These are phyloP conservation scores for Zelostemma sp. DNA, from an alignment of 1,140 invertebrate species.

Conservation along the genomic window DNA sequence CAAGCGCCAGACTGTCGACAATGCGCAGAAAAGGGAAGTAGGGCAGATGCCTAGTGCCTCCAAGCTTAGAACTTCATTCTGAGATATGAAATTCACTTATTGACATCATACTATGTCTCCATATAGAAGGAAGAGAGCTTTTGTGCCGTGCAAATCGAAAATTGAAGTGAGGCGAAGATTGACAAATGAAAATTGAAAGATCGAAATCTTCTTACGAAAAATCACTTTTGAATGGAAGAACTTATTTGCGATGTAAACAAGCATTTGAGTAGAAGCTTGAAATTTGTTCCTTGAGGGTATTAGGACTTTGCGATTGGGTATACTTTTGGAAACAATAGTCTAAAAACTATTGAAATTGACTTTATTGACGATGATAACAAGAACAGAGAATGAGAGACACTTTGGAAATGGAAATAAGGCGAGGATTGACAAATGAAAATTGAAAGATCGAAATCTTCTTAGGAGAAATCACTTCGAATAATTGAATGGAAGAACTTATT, in stretches of 20 bases:
- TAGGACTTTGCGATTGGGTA: no score
- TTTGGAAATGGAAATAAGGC: conserved; percentile 11
- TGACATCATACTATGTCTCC: conserved; percentile 17
- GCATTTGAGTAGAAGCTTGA: not conserved
- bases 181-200: conserved; percentile 49
- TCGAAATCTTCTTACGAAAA: conserved; percentile 38
- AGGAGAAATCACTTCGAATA: conserved; percentile 23
- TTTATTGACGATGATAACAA: no score
- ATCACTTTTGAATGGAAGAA: conserved; percentile 5
- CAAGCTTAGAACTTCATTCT: conserved; percentile 17
- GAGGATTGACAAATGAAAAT: conserved; percentile 45
- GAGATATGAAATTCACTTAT: conserved; percentile 31
- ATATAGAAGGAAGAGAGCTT: conserved; percentile 7
- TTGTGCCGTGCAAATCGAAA: not conserved
- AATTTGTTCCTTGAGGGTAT: no score
- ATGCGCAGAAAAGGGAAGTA: conserved; percentile 6
- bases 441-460: conserved; percentile 46
- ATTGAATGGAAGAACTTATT: not conserved
- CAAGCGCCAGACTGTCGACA: conserved; percentile 8
- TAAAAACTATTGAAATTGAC: no score
- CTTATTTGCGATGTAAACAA: not conserved
- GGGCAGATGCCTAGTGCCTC: conserved; percentile 10
- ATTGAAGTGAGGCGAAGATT: conserved; percentile 25
- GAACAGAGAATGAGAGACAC: no score
- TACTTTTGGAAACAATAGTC: no score